Evolutionary conservation across 2,888 invertebrate genomes (phyloP).

Genomic region (Synanthedon myopaeformis): DNA sequence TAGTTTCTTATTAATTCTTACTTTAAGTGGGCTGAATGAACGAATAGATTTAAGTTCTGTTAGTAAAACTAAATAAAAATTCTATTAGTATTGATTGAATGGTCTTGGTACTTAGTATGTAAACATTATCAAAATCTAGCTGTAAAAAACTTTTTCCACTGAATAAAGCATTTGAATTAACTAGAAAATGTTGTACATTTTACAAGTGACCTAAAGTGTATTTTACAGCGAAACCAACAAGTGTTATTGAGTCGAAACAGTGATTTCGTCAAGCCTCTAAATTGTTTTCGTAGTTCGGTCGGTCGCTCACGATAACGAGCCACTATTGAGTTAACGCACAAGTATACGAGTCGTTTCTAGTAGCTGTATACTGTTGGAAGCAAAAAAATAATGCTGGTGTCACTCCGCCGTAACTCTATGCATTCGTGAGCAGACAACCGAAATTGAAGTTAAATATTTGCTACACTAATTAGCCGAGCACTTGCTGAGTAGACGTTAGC

Average conservation of each 20-base stretch:
- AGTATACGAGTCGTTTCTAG: background rate
- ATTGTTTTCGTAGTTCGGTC: background rate
- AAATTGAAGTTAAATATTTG: slow-evolving; percentile 38
- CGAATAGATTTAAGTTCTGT: no score
- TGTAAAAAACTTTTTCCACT: no score
- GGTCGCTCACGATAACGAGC: background rate
- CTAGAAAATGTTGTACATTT: no score
- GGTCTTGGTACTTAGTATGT: no score
- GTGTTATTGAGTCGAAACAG: background rate
- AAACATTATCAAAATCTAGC: no score
- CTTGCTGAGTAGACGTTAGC: background rate
- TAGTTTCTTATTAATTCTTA: no score
- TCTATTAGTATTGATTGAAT: no score
- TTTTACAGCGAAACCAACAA: no score
- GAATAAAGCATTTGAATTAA: no score
- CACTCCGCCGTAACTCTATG: slow-evolving; percentile 10
- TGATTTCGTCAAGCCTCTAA: background rate
- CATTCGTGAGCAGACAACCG: slow-evolving; percentile 19
- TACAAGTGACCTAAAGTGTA: no score
- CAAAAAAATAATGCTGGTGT: background rate
- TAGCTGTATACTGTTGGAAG: background rate
- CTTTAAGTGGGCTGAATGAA: no score
- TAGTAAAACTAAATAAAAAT: no score
- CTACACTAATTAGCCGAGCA: slow-evolving; percentile 31
- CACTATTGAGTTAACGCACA: background rate